Base-by-base conservation (phyloP, 2,113 vertebrate species). In the Elgaria multicarinata region DNA sequence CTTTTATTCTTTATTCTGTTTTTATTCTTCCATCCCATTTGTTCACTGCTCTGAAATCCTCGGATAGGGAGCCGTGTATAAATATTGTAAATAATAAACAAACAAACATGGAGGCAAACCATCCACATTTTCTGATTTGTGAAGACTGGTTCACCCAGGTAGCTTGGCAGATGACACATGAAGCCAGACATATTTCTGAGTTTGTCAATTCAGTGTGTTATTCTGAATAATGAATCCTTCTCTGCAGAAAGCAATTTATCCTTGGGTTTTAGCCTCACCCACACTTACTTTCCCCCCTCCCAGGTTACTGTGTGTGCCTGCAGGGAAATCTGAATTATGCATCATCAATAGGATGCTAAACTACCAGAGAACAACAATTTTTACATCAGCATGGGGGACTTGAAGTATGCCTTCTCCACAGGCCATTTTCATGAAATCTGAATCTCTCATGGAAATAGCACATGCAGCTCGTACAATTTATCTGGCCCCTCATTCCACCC, bases 301-400 rank as follows among this genome's bases (percentile, higher is more conserved):
- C 58, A 46, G 31, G 42, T 87, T 67, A 78, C 74, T 46, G 8
- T n/a, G 10, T 79, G 64, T 53, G 22, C 76, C 86, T 79, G 64
- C 33, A 69, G 76, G 76, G 46, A 53, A 69, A 69, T 69, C 76
- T 87, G 86, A 69, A 87, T 80, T 79, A 87, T 67, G 62, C 39
- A 55, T 69, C 6, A 16, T 53, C 64, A 69, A 36, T 80, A 69
- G 86, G 31, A 53, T 44, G n/a, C 62, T 79, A 36, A 87, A 53
- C 42, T 69, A 79, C 33, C 22, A 2, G 13, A 53, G 75, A 87
- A 80, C 26, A 67, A 39, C 76, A 26, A 69, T 79, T 79, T 67
- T 53, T 44, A 53, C 33, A 53, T 46, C 76, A 36, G 76, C 75
- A n/a, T 53, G 33, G 75, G 62, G 75, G 46, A 20, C 13, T 6